phyloP scores from a whole-genome alignment of 2,797 vertebrate genomes.

The Ibycter americanus region DNA sequence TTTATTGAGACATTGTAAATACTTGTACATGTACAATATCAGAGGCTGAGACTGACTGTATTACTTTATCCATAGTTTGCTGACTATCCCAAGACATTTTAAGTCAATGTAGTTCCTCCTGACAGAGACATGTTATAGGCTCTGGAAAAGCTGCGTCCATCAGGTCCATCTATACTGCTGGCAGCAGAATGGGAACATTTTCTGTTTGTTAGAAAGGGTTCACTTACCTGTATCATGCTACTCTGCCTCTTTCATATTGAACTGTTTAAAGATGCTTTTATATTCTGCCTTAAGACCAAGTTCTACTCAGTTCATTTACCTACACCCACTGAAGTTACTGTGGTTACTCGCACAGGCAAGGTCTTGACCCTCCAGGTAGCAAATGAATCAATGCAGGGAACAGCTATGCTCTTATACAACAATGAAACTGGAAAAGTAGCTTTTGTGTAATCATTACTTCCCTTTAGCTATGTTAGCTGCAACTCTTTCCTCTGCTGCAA shows the following conservation, averaged over 20 bases:
- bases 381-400: neutral
- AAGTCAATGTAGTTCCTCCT: neutral
- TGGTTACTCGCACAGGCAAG: neutral
- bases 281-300: neutral
- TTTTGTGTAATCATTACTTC: neutral
- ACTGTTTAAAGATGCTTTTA: neutral
- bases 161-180: neutral
- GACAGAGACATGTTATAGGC: neutral
- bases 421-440: neutral
- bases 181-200: neutral
- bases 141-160: neutral
- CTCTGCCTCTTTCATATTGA: neutral
- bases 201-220: neutral
- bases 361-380: neutral
- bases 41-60: neutral
- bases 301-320: neutral
- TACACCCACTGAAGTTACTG: neutral
- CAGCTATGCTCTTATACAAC: neutral
- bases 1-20: neutral
- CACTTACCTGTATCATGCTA: neutral
- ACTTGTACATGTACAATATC: neutral
- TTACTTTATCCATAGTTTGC: neutral
- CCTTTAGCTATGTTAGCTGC: neutral
- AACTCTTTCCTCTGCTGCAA: neutral
- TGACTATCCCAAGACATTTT: neutral